A percentile compares a stretch with the other conserved stretches of the same genome.
phyloP scores from a whole-genome alignment of 2,797 vertebrate species.

The Coregonus suidteri region DNA sequence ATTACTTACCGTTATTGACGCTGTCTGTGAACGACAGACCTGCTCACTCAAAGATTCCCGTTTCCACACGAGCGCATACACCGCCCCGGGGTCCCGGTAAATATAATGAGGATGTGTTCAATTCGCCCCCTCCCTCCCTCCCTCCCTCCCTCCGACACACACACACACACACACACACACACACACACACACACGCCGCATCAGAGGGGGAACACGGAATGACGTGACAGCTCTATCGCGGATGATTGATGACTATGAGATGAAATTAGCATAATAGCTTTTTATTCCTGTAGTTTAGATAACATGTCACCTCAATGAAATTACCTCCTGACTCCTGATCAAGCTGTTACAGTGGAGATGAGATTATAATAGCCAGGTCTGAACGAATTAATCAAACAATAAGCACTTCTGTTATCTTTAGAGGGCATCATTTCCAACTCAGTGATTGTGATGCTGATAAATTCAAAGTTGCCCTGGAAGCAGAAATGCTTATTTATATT shows the following conservation, averaged over 20 bases:
- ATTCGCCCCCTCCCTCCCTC: slow-evolving; percentile 58
- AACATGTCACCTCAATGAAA: slow-evolving; percentile 84
- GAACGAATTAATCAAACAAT: slow-evolving; percentile 76
- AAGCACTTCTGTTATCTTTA: slow-evolving; percentile 66
- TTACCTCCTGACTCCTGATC: slow-evolving; percentile 80
- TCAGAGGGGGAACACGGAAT: slow-evolving; percentile 66
- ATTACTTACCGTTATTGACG: slow-evolving; percentile 53
- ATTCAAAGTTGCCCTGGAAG: background rate
- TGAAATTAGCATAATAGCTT: slow-evolving; percentile 93
- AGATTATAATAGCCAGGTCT: slow-evolving; percentile 69
- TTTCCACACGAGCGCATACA: slow-evolving; percentile 43
- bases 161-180: slow-evolving; percentile 23
- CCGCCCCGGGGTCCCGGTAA: slow-evolving; percentile 85
- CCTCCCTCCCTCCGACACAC: slow-evolving; percentile 66
- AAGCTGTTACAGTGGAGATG: slow-evolving; percentile 69
- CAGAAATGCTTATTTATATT: background rate
- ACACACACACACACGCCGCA: slow-evolving; percentile 3
- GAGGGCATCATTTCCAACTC: slow-evolving; percentile 73
- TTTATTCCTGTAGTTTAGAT: slow-evolving; percentile 92
- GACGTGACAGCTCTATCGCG: slow-evolving; percentile 84
- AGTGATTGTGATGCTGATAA: slow-evolving; percentile 58
- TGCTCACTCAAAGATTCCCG: background rate
- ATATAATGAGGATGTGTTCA: slow-evolving; percentile 90
- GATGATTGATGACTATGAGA: slow-evolving; percentile 96
- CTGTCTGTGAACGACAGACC: slow-evolving; percentile 9